phyloP scores from a whole-genome alignment of 64 coral and sea anemone genomes.

The Trachythela sp. region DNA sequence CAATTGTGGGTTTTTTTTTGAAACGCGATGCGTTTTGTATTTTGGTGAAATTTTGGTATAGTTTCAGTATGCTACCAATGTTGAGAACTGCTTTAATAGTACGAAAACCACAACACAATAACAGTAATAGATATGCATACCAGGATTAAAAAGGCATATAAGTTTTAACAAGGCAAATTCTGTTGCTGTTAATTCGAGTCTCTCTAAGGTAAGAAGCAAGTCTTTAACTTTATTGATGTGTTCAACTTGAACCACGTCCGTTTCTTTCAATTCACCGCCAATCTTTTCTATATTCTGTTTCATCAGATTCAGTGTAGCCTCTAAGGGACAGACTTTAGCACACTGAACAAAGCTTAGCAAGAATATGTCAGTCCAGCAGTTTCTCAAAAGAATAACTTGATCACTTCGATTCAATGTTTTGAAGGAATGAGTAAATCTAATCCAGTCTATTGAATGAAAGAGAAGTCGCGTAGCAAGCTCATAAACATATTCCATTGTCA shows the following conservation, averaged over 20 bases:
- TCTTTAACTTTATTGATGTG: conserved; percentile 11
- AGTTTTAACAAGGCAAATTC: conserved; percentile 20
- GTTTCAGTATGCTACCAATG: too few species aligned
- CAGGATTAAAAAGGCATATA: conserved; percentile 5
- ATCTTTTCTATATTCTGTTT: neutral
- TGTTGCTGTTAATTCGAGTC: neutral
- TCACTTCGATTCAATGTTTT: conserved; percentile 58
- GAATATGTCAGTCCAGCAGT: conserved; percentile 86
- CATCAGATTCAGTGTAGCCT: neutral
- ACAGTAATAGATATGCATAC: neutral
- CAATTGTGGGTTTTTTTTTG: too few species aligned
- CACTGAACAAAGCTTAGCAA: conserved; percentile 84
- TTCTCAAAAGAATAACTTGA: conserved; percentile 72
- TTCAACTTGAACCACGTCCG: neutral
- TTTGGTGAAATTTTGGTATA: too few species aligned
- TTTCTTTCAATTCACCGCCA: neutral
- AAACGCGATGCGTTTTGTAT: too few species aligned
- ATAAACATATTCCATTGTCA: conserved; percentile 98
- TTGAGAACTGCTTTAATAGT: too few species aligned
- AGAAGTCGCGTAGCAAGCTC: conserved; percentile 97
- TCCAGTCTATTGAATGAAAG: conserved; percentile 87
- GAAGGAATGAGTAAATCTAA: conserved; percentile 68
- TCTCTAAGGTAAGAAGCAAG: neutral
- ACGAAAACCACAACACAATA: neutral
- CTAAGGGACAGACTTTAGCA: conserved; percentile 60